Conservation (phyloP, 2,113 vertebrate genomes). For the Microtus oregoni region DNA sequence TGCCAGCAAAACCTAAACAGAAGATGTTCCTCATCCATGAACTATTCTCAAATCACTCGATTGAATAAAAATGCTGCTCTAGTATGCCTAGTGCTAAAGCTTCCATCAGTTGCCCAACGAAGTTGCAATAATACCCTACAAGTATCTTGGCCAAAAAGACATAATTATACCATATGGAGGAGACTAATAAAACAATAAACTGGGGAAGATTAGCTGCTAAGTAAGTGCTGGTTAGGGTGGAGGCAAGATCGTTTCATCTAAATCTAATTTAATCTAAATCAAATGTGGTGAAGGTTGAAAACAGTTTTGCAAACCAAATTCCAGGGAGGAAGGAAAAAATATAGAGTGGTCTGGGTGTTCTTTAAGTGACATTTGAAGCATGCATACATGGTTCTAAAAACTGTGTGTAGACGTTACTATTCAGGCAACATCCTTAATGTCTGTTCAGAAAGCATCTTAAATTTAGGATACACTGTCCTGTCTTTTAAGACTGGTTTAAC, state of each 20-base stretch:
- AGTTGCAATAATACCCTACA: slow-evolving; percentile 40
- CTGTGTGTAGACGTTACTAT: slow-evolving; percentile 46
- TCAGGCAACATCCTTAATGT: slow-evolving; percentile 32
- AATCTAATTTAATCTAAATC: neutral
- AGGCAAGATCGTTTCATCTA: neutral
- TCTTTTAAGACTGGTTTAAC: slow-evolving; percentile 14
- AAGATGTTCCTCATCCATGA: slow-evolving; percentile 10
- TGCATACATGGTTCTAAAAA: slow-evolving; percentile 34
- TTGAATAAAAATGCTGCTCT: slow-evolving; percentile 36
- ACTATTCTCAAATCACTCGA: slow-evolving; percentile 44
- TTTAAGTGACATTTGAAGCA: slow-evolving; percentile 77
- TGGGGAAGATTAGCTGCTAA: slow-evolving; percentile 23
- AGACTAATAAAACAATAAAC: slow-evolving; percentile 32
- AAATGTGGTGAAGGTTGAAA: slow-evolving; percentile 1
- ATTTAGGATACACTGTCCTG: neutral
- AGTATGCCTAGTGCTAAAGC: slow-evolving; percentile 46
- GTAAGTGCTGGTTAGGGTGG: neutral
- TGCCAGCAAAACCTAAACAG: slow-evolving; percentile 61
- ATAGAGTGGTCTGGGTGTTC: slow-evolving; percentile 29
- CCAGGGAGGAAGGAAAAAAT: slow-evolving; percentile 19
- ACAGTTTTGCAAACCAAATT: neutral
- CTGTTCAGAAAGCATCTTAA: slow-evolving; percentile 60
- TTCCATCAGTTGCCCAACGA: slow-evolving; percentile 52
- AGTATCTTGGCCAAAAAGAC: slow-evolving; percentile 51
- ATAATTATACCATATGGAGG: slow-evolving; percentile 48